These are phyloP conservation scores for Andrena minutula DNA, from an alignment of 2,888 invertebrate genomes.

Conservation along the genomic window DNA sequence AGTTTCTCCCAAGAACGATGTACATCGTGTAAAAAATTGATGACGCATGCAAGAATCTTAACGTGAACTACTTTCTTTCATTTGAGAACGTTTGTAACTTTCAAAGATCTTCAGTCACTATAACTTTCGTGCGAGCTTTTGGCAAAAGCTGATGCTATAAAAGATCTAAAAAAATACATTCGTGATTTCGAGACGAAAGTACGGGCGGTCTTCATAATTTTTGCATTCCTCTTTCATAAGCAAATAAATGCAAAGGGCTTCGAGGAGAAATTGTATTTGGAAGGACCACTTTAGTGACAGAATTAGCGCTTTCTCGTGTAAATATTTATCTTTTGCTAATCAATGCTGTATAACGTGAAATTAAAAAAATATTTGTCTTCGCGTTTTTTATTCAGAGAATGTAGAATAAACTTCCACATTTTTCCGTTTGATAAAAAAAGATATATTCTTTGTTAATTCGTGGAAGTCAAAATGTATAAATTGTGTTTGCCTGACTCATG, in stretches of 20 bases:
- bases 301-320: background rate
- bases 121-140: background rate
- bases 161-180: background rate
- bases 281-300: background rate
- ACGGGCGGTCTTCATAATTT: slow-evolving; percentile 5
- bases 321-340: slow-evolving; percentile 3
- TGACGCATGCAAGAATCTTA: background rate
- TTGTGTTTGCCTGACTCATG: too few species aligned
- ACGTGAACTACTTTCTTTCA: slow-evolving; percentile 16
- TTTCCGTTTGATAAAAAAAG: background rate
- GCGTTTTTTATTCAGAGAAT: background rate
- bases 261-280: background rate
- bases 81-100: slow-evolving; percentile 2
- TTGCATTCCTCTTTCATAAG: slow-evolving; percentile 10
- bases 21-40: background rate
- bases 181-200: background rate
- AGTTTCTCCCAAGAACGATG: background rate
- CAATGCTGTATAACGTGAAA: background rate
- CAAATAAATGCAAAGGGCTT: slow-evolving; percentile 5
- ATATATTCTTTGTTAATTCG: background rate
- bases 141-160: background rate
- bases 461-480: too few species aligned
- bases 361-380: background rate
- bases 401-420: background rate
- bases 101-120: background rate